phyloP scores from a whole-genome alignment of 2,797 vertebrate species.

The Falco concolor region DNA sequence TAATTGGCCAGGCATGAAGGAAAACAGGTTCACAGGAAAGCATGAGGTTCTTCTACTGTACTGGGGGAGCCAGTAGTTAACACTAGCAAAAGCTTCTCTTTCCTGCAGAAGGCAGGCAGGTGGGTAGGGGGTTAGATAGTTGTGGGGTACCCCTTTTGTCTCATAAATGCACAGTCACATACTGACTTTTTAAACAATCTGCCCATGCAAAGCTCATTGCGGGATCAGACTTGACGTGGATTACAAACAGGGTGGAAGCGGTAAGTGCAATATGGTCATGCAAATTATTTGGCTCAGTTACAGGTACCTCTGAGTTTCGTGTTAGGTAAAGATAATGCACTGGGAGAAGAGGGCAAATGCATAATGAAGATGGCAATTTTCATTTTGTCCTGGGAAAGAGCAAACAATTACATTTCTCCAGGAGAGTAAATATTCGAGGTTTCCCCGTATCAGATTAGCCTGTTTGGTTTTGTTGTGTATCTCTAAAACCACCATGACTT shows the following conservation, averaged over 20 bases:
- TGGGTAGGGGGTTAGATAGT: neutral
- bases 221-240: neutral
- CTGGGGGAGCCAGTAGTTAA: neutral
- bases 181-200: neutral
- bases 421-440: neutral
- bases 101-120: rapidly evolving
- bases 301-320: neutral
- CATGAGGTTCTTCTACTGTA: neutral
- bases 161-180: neutral
- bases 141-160: neutral
- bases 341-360: neutral
- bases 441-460: neutral
- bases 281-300: neutral
- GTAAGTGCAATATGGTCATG: neutral
- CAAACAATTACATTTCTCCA: neutral
- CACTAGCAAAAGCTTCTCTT: neutral
- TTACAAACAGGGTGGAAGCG: neutral
- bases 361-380: neutral
- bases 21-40: neutral
- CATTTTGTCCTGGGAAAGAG: neutral
- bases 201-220: neutral
- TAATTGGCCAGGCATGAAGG: neutral
- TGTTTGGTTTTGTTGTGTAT: neutral
- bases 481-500: neutral
- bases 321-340: neutral